A percentile compares a stretch with the other conserved stretches of the same genome.
These are phyloP conservation scores for Pomatostomus ruficeps DNA, from an alignment of 2,113 vertebrate species.

Conservation along the genomic window DNA sequence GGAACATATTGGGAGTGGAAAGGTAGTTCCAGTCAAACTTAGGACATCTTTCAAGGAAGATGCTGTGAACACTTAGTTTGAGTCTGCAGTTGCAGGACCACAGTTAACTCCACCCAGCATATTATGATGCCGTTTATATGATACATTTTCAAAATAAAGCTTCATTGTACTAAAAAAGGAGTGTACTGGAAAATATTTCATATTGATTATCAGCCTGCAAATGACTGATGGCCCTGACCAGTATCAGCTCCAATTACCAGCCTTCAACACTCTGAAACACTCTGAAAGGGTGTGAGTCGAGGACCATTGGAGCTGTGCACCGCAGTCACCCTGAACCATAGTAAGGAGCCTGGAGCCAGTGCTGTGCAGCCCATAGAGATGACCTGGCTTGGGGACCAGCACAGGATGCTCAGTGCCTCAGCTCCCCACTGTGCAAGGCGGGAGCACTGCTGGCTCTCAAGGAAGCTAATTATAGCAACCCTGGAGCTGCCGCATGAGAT, in stretches of 20 bases:
- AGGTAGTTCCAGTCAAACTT: background rate
- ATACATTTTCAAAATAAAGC: background rate
- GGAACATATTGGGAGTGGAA: background rate
- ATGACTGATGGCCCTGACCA: background rate
- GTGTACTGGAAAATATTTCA: background rate
- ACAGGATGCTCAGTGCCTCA: background rate
- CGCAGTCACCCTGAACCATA: rapidly evolving
- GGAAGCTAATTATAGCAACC: background rate
- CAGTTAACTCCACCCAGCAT: background rate
- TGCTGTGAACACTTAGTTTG: background rate
- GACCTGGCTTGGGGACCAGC: background rate
- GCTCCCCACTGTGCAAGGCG: background rate
- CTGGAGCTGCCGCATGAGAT: rapidly evolving
- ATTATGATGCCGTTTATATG: background rate
- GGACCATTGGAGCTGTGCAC: rapidly evolving
- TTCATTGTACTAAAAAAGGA: background rate
- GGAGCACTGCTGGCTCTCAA: background rate
- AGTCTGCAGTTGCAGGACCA: background rate
- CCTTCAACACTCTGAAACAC: background rate
- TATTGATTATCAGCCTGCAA: background rate
- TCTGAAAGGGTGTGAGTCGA: background rate
- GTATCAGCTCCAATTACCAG: background rate
- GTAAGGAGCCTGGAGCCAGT: background rate
- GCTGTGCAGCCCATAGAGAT: background rate
- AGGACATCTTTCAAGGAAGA: background rate